Conservation (phyloP, 2,797 vertebrate species). For the Gymnoscopelus microlampas region DNA sequence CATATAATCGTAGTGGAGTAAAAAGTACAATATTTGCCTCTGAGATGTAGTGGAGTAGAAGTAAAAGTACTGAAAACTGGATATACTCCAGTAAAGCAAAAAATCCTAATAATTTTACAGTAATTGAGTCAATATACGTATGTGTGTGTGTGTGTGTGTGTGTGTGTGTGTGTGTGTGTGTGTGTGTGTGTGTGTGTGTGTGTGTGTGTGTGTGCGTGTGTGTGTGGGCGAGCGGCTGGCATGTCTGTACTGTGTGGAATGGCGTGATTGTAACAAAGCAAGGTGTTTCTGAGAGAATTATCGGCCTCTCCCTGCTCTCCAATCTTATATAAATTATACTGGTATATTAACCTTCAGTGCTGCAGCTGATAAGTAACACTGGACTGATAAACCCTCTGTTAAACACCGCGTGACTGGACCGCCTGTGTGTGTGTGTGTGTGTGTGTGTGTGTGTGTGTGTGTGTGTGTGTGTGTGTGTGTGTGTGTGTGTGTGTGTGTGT, state of each 20-base stretch:
- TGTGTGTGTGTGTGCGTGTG: not conserved
- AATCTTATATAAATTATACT: slow-evolving; percentile 61
- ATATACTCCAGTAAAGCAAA: no score
- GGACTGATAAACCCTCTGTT: slow-evolving; percentile 46
- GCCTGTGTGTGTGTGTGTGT: not conserved
- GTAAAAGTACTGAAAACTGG: no score
- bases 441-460: not conserved
- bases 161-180: slow-evolving; percentile 1
- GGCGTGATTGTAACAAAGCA: slow-evolving; percentile 33
- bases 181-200: slow-evolving; percentile 2
- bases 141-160: slow-evolving; percentile 8
- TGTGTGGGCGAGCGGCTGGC: not conserved
- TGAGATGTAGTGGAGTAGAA: no score
- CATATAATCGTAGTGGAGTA: no score
- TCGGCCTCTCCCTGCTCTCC: slow-evolving; percentile 29
- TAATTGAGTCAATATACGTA: no score
- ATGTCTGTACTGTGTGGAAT: slow-evolving; percentile 17
- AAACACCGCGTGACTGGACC: slow-evolving; percentile 39
- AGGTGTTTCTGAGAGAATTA: slow-evolving; percentile 49
- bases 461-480: not conserved
- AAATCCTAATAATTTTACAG: no score
- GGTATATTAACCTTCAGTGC: slow-evolving; percentile 51
- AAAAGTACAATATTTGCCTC: no score
- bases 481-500: not conserved
- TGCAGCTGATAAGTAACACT: slow-evolving; percentile 1